Conservation (phyloP, 2,113 vertebrate species). For the Percina caprodes region DNA sequence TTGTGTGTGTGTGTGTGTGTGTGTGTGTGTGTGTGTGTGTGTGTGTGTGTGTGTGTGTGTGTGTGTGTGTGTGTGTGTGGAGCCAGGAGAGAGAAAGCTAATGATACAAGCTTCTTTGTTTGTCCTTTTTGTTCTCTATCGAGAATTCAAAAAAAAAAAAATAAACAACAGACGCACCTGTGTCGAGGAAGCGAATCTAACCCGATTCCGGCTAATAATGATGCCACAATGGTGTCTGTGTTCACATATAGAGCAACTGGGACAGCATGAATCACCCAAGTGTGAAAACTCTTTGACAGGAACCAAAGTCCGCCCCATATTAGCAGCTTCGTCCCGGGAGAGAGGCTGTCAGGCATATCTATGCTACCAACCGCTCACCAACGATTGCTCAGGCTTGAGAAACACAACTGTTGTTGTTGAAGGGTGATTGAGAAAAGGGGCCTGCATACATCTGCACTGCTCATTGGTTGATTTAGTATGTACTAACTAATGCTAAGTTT, state of each 20-base stretch:
- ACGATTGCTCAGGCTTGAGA: conserved; percentile 69
- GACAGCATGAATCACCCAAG: conserved; percentile 57
- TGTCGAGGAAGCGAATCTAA: conserved; percentile 43
- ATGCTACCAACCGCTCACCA: conserved; percentile 39
- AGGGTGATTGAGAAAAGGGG: conserved; percentile 30
- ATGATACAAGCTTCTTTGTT: conserved; percentile 43
- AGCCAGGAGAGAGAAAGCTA: conserved; percentile 22
- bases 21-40: conserved; percentile 12
- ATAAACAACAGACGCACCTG: conserved; percentile 68
- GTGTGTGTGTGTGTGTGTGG: conserved; percentile 11
- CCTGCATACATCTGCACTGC: conserved; percentile 29
- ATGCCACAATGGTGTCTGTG: conserved; percentile 61
- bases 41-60: conserved; percentile 14
- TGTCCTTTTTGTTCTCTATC: conserved; percentile 42
- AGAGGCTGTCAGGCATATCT: conserved; percentile 62
- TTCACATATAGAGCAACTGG: conserved; percentile 65
- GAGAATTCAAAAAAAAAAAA: conserved; percentile 59
- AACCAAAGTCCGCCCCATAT: conserved; percentile 64
- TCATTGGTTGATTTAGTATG: conserved; percentile 28
- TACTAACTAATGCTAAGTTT: conserved; percentile 13
- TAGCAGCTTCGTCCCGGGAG: conserved; percentile 49
- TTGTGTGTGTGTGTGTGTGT: not conserved
- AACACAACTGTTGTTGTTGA: conserved; percentile 71
- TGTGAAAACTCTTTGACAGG: conserved; percentile 56
- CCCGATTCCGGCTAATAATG: conserved; percentile 47